Percentiles rank a stretch among this genome's conserved stretches.
phyloP scores from a whole-genome alignment of 2,113 vertebrate genomes.

The Pteruthius melanotis region DNA sequence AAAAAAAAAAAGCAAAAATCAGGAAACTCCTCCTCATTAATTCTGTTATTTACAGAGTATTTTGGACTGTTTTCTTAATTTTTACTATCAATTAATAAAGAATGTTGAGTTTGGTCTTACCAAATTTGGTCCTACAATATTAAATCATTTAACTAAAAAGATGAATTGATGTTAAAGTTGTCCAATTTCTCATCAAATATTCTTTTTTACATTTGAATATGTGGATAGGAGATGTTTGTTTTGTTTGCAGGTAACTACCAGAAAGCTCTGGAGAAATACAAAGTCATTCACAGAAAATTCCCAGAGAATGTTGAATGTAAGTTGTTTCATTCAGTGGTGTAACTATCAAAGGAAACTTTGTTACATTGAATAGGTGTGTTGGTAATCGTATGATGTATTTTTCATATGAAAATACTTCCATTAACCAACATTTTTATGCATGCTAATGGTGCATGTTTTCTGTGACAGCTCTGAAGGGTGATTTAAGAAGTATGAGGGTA shows the following conservation, averaged over 20 bases:
- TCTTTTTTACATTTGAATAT: neutral
- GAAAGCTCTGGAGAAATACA: constrained; percentile 93
- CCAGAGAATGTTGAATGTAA: constrained; percentile 96
- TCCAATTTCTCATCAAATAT: neutral
- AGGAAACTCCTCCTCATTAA: neutral
- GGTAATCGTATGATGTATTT: neutral
- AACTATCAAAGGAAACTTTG: neutral
- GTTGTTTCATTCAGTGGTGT: constrained; percentile 22
- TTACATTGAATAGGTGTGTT: neutral
- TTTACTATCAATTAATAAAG: neutral
- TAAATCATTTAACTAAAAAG: neutral
- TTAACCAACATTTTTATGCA: neutral
- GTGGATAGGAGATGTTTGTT: neutral
- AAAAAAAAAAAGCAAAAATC: neutral
- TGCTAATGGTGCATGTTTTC: neutral
- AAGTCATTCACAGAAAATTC: constrained; percentile 90
- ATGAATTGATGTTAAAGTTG: neutral
- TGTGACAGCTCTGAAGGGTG: neutral
- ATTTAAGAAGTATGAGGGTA: neutral
- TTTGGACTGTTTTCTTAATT: neutral
- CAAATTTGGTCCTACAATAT: neutral
- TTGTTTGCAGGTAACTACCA: constrained; percentile 90
- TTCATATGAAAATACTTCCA: neutral
- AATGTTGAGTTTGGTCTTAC: neutral
- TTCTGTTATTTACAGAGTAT: neutral